Conservation (phyloP, 2,888 invertebrate species). For the Notocelia uddmanniana region DNA sequence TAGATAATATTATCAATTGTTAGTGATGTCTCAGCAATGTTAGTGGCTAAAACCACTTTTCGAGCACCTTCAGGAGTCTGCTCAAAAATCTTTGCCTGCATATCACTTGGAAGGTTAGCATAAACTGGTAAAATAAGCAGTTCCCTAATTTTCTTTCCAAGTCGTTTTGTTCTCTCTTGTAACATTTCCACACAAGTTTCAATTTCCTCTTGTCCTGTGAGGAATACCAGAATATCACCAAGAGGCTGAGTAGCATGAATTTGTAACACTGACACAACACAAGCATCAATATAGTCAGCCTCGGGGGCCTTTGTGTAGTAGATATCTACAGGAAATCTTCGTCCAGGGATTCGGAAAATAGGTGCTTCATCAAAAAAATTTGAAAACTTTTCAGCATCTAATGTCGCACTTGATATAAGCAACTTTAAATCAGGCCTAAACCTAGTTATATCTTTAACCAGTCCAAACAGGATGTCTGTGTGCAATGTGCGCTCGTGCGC, state of each 20-base stretch:
- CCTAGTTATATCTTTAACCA: conserved; percentile 97
- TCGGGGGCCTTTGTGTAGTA: conserved; percentile 99
- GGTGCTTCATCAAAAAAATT: conserved; percentile 99
- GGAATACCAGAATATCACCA: conserved; percentile 98
- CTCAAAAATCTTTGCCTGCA: conserved; percentile 99
- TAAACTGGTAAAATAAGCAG: conserved; percentile 97
- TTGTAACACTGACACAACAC: conserved; percentile 98
- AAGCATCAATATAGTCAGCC: conserved; percentile 99
- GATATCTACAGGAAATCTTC: conserved; percentile 98
- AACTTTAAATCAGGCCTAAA: conserved; percentile 97
- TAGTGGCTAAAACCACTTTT: conserved; percentile 98
- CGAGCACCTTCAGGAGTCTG: conserved; percentile 98
- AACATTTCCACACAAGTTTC: conserved; percentile 95
- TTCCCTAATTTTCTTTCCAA: conserved; percentile 97
- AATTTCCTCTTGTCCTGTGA: conserved; percentile 97
- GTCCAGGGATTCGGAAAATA: conserved; percentile 98
- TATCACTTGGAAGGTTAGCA: conserved; percentile 98
- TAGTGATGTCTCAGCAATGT: conserved; percentile 99
- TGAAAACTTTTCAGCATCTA: conserved; percentile 99
- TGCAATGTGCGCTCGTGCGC: conserved; percentile 99
- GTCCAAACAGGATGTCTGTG: conserved; percentile 98
- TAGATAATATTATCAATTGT: conserved; percentile 99
- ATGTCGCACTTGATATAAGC: conserved; percentile 98
- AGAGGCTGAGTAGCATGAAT: conserved; percentile 98
- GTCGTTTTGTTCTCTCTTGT: conserved; percentile 94